phyloP scores from a whole-genome alignment of 1,140 invertebrate genomes.

The Calliphora vicina region DNA sequence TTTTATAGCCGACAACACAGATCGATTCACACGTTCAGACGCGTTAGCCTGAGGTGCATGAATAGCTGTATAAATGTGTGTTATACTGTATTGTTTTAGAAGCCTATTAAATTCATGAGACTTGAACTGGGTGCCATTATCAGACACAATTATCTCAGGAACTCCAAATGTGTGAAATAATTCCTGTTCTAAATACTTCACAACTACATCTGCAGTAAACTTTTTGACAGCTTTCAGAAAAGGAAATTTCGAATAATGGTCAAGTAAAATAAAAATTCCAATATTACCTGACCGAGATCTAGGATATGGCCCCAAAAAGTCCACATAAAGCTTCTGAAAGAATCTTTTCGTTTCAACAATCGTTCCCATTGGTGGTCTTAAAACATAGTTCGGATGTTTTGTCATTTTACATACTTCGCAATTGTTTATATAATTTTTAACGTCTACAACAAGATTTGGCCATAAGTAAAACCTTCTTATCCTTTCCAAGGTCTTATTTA shows the following conservation, averaged over 20 bases:
- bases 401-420: not conserved
- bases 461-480: too few relatives aligned
- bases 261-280: not conserved
- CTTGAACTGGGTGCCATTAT: not conserved
- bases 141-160: constrained; percentile 10
- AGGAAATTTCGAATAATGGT: constrained; percentile 3
- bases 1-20: not conserved
- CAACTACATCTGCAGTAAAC: not conserved
- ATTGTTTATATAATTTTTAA: too few relatives aligned
- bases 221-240: constrained; percentile 15
- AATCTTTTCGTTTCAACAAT: not conserved
- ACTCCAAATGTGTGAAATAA: not conserved
- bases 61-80: constrained; percentile 17
- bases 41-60: constrained; percentile 35
- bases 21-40: constrained; percentile 31
- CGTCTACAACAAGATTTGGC: too few relatives aligned
- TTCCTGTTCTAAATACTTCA: not conserved
- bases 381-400: too few relatives aligned
- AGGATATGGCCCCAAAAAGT: not conserved
- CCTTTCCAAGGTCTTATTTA: too few relatives aligned
- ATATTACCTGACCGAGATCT: not conserved
- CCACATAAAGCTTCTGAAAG: not conserved
- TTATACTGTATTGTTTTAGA: not conserved
- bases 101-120: not conserved
- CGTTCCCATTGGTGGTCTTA: constrained; percentile 3